Evolutionary conservation across 2,888 invertebrate species (phyloP), one percentile per base, ranked within the genome.

Genomic region (Apotomis turbidana): DNA sequence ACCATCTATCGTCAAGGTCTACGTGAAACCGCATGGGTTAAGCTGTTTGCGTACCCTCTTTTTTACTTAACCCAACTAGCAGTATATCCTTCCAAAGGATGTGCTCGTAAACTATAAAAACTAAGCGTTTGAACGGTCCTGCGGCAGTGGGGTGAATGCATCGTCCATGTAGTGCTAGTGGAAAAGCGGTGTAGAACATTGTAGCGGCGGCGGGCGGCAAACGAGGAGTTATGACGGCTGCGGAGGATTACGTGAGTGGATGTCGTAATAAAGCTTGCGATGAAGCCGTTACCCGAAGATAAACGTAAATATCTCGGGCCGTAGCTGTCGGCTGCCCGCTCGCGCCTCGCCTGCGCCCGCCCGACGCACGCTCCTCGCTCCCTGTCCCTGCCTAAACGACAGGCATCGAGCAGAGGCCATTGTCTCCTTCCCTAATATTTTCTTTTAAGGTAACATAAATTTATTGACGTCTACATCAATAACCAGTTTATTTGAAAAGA

Each of bases 181-280:
- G 86, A 85, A 88, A 87, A 88, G 83, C 87, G 82, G 82, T 89
- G 87, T 89, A 89, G 87, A 87, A 91, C 91, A 90, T 88, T 91
- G 91, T 91, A 90, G 85, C 87, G 84, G 83, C 52, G 68, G 68
- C 68, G 63, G 84, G 84, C 86, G 86, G 87, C 90, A 92, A 92
- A 93, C 91, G 90, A 93, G 91, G 86, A 93, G 91, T 93, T 93
- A 93, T 93, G 93, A 93, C 90, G 89, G 87, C 87, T 87, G 84
- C 87, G 87, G 90, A 90, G 91, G 92, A 92, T 93, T 92, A 93
- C 93, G 93, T 92, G 92, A 93, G 93, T 93, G 93, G 93, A 93
- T 93, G 93, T 90, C 89, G 92, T 92, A 93, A 93, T 93, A 93
- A 93, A 93, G 93, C 93, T 93, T 90, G 92, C 91, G 91, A 93